phyloP scores from a whole-genome alignment of 2,113 vertebrate species.

The Proterorhinus semilunaris region DNA sequence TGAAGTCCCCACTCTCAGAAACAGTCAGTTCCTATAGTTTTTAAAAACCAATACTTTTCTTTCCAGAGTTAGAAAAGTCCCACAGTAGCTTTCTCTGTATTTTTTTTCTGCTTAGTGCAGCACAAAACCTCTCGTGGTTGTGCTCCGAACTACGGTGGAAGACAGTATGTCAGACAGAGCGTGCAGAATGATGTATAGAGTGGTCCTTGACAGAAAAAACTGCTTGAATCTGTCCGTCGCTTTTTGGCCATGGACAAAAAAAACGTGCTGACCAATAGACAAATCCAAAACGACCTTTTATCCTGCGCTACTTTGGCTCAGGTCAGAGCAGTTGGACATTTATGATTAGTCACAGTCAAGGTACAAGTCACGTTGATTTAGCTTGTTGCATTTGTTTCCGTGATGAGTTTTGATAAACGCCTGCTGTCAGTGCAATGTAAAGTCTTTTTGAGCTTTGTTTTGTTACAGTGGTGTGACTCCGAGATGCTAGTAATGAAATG shows the following conservation, averaged over 20 bases:
- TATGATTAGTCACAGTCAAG: conserved; percentile 74
- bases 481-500: conserved; percentile 31
- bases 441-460: conserved; percentile 6
- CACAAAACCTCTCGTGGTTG: neutral
- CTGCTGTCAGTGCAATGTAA: neutral
- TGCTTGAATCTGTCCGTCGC: conserved; percentile 65
- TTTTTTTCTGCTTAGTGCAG: conserved; percentile 8
- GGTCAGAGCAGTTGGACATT: conserved; percentile 78
- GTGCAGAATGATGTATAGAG: conserved; percentile 78
- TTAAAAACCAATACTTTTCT: neutral
- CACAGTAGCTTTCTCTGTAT: neutral
- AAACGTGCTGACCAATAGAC: conserved; percentile 16
- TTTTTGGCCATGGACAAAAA: conserved; percentile 67
- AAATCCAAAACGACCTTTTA: conserved; percentile 75
- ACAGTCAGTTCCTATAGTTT: neutral
- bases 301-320: conserved; percentile 63
- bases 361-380: too few species aligned
- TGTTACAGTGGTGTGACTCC: conserved; percentile 3
- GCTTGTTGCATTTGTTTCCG: too few species aligned
- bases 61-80: conserved; percentile 1
- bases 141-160: neutral
- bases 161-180: conserved; percentile 52
- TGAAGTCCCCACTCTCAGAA: neutral
- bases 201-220: conserved; percentile 77
- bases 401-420: neutral